Base-by-base conservation (phyloP, 2,888 invertebrate genomes). In the Esperia sulphurella region DNA sequence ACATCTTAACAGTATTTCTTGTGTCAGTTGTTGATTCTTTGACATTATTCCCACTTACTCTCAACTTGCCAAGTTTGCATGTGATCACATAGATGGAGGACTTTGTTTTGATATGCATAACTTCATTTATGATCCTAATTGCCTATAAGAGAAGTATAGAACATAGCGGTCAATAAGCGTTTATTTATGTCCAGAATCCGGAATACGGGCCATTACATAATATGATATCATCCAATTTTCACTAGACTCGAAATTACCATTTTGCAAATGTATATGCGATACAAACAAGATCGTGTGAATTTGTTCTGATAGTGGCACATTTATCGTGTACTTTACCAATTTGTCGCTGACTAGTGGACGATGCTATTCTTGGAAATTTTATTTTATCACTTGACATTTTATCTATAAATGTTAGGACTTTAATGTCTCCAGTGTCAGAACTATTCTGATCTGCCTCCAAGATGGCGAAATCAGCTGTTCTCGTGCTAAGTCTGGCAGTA, bases 291-390 rank as follows among this genome's bases (percentile, higher is more conserved):
- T 45, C 48, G 65, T 67, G 71, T 68, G 65, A 71, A 75, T 72
- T 69, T 65, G 61, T 61, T 60, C n/a, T 7, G 30, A 55, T 58
- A 64, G 71, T 66, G 64, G 61, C 61, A 63, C 61, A 48, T 58
- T 59, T 65, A 57, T 54, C 68, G 54, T 77, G 76, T 73, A 58
- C 60, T 50, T 58, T 68, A 63, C 54, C 65, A 64, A 70, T 75
- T 74, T 57, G 59, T 57, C 47, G 39, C 51, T 61, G 59, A 63
- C 52, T 45, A 57, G 55, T 57, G 52, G 54, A 58, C 61, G 53
- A 54, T 58, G 52, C 62, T 69, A 73, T 83, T 82, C 81, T 75
- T 58, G 61, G 84, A 82, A 82, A 52, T 51, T 46, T 51, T 48
- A 46, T 62, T 65, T 58, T 61, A 58, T 54, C 58, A 55, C 57